Evolutionary conservation across 2,113 vertebrate genomes (phyloP).

Genomic region (Tachysurus vachellii): DNA sequence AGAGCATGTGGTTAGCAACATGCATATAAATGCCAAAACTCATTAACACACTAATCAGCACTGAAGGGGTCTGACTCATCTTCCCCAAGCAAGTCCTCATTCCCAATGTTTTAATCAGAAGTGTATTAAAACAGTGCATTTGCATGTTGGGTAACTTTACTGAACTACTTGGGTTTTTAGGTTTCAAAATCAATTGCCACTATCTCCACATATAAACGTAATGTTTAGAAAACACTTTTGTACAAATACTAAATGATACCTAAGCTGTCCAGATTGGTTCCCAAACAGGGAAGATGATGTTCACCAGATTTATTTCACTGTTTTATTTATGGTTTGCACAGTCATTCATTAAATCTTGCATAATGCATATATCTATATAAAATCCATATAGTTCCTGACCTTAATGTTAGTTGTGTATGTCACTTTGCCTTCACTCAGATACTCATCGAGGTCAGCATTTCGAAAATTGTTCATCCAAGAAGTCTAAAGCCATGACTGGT

Average conservation of each 20-base stretch:
- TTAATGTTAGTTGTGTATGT: not conserved
- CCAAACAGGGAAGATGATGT: not conserved
- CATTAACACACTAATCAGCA: not conserved
- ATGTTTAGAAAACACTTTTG: not conserved
- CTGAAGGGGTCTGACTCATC: not conserved
- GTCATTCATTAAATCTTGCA: not conserved
- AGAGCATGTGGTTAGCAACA: not conserved
- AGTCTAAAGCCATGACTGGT: conserved; percentile 45
- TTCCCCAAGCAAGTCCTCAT: not conserved
- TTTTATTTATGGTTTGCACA: not conserved
- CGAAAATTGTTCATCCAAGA: not conserved
- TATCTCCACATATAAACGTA: not conserved
- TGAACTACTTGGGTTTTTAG: not conserved
- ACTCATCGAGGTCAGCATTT: not conserved
- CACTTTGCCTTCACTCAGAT: not conserved
- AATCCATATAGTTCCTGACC: not conserved
- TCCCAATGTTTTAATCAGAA: not conserved
- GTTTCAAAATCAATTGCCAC: not conserved
- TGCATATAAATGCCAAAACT: not conserved
- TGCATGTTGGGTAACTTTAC: not conserved
- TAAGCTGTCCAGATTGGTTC: no score
- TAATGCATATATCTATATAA: not conserved
- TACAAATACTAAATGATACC: not conserved
- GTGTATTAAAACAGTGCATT: not conserved
- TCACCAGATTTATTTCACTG: not conserved